These are phyloP conservation scores for Vanessa atalanta DNA, from an alignment of 1,140 invertebrate genomes.

Conservation along the genomic window DNA sequence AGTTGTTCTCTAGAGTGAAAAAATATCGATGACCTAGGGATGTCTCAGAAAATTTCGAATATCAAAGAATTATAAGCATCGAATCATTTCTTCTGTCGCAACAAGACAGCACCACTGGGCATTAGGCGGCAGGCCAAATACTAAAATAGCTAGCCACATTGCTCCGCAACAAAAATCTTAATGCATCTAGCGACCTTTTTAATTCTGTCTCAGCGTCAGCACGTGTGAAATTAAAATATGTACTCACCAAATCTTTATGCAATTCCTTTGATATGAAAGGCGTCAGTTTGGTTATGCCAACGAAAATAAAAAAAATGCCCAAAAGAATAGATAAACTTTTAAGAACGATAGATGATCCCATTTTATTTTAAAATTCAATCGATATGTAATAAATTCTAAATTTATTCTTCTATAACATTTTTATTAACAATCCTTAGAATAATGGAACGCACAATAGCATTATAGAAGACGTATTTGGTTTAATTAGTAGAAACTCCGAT, in stretches of 20 bases:
- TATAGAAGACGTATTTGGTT: not conserved
- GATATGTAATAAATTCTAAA: constrained; percentile 1
- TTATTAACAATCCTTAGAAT: not conserved
- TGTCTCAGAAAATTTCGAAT: not conserved
- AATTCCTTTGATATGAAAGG: constrained; percentile 96
- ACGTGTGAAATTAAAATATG: constrained; percentile 34
- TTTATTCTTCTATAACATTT: not conserved
- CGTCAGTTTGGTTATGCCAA: constrained; percentile 95
- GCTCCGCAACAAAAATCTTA: constrained; percentile 69
- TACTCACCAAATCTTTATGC: constrained; percentile 96
- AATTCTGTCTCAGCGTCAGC: constrained; percentile 39
- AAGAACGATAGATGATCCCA: constrained; percentile 90
- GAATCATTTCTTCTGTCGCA: constrained; percentile 47
- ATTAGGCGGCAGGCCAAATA: constrained; percentile 82
- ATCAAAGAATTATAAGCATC: constrained; percentile 12
- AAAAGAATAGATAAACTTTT: constrained; percentile 94
- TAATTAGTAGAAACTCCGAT: not conserved
- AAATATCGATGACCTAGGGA: not conserved
- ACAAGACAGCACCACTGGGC: constrained; percentile 60
- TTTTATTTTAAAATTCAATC: constrained; percentile 48
- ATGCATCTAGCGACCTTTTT: constrained; percentile 68
- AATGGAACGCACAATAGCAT: constrained; percentile 1
- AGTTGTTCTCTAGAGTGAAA: not conserved
- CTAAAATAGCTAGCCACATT: constrained; percentile 77
- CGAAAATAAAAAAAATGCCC: constrained; percentile 97